These are phyloP conservation scores for Tuberolachnus salignus DNA, from an alignment of 2,888 invertebrate species.

Conservation along the genomic window DNA sequence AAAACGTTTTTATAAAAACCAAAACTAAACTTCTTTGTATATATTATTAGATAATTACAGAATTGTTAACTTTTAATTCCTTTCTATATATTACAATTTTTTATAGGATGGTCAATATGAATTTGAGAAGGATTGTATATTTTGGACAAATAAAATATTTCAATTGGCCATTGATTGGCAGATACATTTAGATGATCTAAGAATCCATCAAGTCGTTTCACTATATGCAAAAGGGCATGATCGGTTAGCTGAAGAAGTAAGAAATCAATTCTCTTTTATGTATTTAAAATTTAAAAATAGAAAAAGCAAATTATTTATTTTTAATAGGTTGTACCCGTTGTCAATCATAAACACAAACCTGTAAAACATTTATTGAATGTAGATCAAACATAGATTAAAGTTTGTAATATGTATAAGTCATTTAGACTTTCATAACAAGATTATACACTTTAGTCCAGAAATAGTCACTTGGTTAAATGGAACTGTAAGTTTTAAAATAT, in stretches of 20 bases:
- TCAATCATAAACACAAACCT: conserved; percentile 62
- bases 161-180: conserved; percentile 78
- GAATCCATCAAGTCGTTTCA: conserved; percentile 77
- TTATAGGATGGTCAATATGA: conserved; percentile 48
- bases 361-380: conserved; percentile 77
- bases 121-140: conserved; percentile 60
- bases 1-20: too few species aligned
- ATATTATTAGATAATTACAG: too few species aligned
- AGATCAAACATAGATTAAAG: conserved; percentile 80
- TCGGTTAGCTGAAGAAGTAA: conserved; percentile 69
- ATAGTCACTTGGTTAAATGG: conserved; percentile 37
- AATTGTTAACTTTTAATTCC: neutral
- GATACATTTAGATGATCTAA: conserved; percentile 74
- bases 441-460: conserved; percentile 50
- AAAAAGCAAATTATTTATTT: conserved; percentile 40
- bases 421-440: conserved; percentile 44
- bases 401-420: conserved; percentile 68
- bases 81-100: neutral
- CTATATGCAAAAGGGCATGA: conserved; percentile 69
- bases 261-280: too few species aligned
- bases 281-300: conserved; percentile 3
- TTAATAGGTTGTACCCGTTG: conserved; percentile 55
- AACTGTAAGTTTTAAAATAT: conserved; percentile 26
- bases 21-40: too few species aligned
- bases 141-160: conserved; percentile 77